phyloP scores from a whole-genome alignment of 2,113 vertebrate species.

The Centropus unirufus region DNA sequence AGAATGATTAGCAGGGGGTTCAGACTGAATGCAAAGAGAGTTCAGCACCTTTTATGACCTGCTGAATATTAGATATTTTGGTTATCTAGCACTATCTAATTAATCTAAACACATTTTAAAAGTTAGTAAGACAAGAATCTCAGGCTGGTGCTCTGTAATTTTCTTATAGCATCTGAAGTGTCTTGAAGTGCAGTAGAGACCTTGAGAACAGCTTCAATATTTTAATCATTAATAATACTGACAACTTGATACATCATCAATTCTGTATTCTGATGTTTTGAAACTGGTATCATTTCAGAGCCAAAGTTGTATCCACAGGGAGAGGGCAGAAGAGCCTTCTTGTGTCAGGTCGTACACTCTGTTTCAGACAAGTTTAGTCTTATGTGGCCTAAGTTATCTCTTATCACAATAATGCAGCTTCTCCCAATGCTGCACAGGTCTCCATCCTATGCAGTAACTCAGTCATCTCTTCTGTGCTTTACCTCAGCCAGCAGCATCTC shows the following conservation, averaged over 20 bases:
- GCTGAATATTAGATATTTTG: background rate
- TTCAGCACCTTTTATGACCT: background rate
- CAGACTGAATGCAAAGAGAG: background rate
- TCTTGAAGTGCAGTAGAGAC: background rate
- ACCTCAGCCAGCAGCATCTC: background rate
- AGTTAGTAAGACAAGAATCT: background rate
- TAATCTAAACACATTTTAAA: background rate
- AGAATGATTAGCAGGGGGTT: background rate
- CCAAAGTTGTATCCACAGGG: background rate
- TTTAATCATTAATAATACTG: background rate
- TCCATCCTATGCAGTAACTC: background rate
- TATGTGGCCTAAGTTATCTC: background rate
- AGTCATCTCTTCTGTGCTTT: background rate
- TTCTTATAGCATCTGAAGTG: background rate
- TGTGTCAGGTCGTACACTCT: rapidly evolving
- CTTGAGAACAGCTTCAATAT: background rate
- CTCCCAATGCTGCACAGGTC: background rate
- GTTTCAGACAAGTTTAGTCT: background rate
- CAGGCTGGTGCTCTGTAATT: background rate
- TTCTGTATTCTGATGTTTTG: background rate
- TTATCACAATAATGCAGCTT: background rate
- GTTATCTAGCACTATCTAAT: background rate
- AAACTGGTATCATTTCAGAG: background rate
- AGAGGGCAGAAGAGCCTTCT: background rate
- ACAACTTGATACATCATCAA: background rate